phyloP scores from a whole-genome alignment of 1,140 invertebrate species.

The Alviniconcha marisindica region DNA sequence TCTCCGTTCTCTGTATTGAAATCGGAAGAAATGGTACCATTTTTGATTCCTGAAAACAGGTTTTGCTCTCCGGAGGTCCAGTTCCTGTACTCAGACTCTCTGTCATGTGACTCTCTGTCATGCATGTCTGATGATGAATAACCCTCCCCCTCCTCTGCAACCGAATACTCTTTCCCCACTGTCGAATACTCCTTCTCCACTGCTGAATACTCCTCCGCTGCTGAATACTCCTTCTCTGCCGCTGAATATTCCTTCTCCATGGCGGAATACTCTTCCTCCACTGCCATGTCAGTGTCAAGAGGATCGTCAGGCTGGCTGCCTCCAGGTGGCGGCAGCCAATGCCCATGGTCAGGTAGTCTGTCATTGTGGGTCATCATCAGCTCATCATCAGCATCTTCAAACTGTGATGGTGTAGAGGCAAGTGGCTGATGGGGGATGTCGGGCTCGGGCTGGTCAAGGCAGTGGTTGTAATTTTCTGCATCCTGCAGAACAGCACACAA shows the following conservation, averaged over 20 bases:
- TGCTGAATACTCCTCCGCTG: too few relatives aligned
- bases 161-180: not conserved
- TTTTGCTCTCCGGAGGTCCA: not conserved
- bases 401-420: slow-evolving; percentile 2
- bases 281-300: too few relatives aligned
- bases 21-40: too few relatives aligned
- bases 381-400: slow-evolving; percentile 13
- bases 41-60: too few relatives aligned
- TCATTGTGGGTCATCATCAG: not conserved
- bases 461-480: not conserved
- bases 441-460: not conserved
- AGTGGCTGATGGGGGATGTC: not conserved
- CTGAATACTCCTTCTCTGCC: too few relatives aligned
- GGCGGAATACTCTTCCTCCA: too few relatives aligned
- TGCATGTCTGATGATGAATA: not conserved
- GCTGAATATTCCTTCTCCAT: too few relatives aligned
- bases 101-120: not conserved
- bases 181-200: too few relatives aligned
- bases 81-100: not conserved
- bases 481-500: not conserved
- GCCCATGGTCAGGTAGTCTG: not conserved
- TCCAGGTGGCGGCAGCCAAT: not conserved
- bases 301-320: too few relatives aligned
- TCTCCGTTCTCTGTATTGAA: too few relatives aligned
- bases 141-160: not conserved